Conservation (phyloP, 2,113 vertebrate species). For the Neopipo cinnamomea region DNA sequence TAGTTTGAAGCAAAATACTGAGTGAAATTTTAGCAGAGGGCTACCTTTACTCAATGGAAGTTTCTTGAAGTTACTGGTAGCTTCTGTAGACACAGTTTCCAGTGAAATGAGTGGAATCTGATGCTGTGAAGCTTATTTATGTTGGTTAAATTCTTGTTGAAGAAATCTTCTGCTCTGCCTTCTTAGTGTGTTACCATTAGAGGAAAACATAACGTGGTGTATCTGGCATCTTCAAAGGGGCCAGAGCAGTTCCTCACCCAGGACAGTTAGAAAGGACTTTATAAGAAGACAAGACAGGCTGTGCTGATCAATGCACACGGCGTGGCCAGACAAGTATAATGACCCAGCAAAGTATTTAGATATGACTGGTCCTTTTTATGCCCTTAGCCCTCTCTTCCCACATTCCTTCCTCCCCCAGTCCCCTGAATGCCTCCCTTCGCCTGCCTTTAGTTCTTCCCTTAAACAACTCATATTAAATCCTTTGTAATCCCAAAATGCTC, state of each 20-base stretch:
- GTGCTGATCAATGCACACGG: background rate
- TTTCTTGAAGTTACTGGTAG: background rate
- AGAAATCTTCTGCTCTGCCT: background rate
- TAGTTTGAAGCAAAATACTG: background rate
- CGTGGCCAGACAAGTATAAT: background rate
- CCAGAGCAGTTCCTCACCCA: background rate
- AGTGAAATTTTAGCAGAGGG: background rate
- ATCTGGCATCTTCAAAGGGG: background rate
- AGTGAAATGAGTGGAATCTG: background rate
- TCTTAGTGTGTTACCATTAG: background rate
- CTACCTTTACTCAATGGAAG: background rate
- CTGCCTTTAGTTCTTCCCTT: background rate
- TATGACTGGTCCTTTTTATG: background rate
- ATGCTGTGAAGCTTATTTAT: background rate
- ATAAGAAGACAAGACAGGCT: background rate
- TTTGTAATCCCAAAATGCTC: background rate
- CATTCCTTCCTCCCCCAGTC: background rate
- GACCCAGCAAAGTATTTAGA: background rate
- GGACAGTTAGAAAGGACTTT: background rate
- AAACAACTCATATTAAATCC: background rate
- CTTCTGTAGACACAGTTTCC: background rate
- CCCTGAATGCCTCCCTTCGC: background rate
- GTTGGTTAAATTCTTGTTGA: background rate
- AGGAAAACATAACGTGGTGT: background rate
- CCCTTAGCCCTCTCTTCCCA: background rate